Evolutionary conservation across 2,888 invertebrate genomes (phyloP).

Genomic region (Frankliniella fusca): DNA sequence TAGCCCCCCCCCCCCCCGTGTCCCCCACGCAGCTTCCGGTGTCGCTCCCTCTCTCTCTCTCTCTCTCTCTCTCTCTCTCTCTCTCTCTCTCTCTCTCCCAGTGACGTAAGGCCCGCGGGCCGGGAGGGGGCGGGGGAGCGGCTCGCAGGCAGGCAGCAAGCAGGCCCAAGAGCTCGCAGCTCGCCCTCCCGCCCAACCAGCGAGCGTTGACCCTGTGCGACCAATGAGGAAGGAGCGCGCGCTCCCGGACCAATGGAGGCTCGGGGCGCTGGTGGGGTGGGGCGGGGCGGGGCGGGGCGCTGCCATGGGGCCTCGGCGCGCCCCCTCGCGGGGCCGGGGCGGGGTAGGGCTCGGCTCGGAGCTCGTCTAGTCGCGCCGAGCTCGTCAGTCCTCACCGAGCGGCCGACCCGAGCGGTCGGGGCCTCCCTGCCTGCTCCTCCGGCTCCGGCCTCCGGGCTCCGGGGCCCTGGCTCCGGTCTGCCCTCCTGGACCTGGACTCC

Average conservation of each 20-base stretch:
- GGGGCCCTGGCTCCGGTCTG: background rate
- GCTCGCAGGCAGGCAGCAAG: background rate
- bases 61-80: no score
- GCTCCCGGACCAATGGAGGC: background rate
- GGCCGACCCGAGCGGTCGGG: background rate
- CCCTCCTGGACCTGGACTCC: background rate
- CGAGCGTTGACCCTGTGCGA: constrained; percentile 11
- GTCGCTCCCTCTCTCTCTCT: background rate
- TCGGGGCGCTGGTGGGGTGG: background rate
- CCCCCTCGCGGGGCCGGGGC: background rate
- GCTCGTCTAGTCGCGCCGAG: background rate
- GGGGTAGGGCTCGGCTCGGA: background rate
- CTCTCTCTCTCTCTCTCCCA: background rate
- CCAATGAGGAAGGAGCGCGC: constrained; percentile 9
- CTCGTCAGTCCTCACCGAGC: background rate
- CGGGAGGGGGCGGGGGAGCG: background rate
- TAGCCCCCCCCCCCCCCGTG: background rate
- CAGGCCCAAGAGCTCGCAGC: background rate
- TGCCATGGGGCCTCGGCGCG: background rate
- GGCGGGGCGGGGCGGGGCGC: background rate
- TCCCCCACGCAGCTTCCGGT: background rate
- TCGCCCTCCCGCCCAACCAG: background rate
- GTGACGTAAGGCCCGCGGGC: background rate
- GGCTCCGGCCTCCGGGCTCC: background rate
- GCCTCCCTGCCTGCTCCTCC: background rate